Percentiles rank a stretch among this genome's conserved stretches.
Conservation (phyloP, 1,140 invertebrate species). For the Drosophila lini region DNA sequence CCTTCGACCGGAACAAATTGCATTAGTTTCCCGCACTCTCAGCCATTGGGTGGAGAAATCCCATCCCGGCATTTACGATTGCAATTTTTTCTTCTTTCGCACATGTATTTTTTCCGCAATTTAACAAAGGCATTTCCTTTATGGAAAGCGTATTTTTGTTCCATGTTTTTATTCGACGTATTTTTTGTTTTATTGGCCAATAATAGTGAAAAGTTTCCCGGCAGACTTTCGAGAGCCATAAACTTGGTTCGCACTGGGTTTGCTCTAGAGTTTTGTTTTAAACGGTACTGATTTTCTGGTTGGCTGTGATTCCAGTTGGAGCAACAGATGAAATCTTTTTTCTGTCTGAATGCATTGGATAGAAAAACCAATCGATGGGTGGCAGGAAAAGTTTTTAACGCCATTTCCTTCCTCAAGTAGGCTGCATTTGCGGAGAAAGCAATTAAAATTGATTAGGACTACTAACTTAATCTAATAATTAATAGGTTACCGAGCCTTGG, state of each 20-base stretch:
- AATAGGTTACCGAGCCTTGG: not conserved
- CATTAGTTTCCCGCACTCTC: slow-evolving; percentile 66
- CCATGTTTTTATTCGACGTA: slow-evolving; percentile 18
- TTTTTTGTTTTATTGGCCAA: slow-evolving; percentile 58
- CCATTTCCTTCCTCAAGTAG: not conserved
- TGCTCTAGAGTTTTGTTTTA: slow-evolving; percentile 13
- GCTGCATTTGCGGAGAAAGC: not conserved
- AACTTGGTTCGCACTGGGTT: slow-evolving; percentile 12
- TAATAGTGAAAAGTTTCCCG: slow-evolving; percentile 61
- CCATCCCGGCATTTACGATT: slow-evolving; percentile 46
- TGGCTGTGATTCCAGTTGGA: slow-evolving; percentile 6
- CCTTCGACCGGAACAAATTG: slow-evolving; percentile 48
- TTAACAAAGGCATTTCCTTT: slow-evolving; percentile 33
- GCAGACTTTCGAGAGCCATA: slow-evolving; percentile 31
- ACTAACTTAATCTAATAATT: not conserved
- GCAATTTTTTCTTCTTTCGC: slow-evolving; percentile 25
- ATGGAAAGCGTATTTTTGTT: slow-evolving; percentile 42
- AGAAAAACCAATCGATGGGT: not conserved
- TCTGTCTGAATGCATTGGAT: not conserved
- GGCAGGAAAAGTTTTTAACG: slow-evolving; percentile 2
- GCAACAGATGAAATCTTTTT: slow-evolving; percentile 14
- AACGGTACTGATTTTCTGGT: slow-evolving; percentile 25
- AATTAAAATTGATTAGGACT: slow-evolving; percentile 3
- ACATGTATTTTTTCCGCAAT: slow-evolving; percentile 21
- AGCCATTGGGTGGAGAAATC: slow-evolving; percentile 33